Conservation (phyloP, 2,113 vertebrate genomes). For the Vanacampus margaritifer region DNA sequence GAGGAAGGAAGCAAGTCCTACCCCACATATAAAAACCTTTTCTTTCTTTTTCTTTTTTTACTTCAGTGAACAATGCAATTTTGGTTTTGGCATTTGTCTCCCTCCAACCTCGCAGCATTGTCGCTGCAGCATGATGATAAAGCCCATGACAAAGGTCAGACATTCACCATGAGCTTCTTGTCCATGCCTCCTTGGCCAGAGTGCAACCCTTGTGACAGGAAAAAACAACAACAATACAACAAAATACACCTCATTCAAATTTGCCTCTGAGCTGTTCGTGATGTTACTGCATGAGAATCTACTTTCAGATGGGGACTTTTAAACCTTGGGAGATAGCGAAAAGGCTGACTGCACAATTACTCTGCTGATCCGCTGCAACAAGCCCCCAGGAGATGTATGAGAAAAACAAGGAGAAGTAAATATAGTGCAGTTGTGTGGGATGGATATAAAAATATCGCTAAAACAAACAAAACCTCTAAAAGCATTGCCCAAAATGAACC, state of each 20-base stretch:
- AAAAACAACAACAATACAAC: too few relatives aligned
- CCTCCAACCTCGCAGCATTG: constrained; percentile 19
- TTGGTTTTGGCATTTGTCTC: constrained; percentile 46
- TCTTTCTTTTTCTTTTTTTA: constrained; percentile 22
- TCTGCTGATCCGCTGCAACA: not conserved
- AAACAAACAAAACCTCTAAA: constrained; percentile 25
- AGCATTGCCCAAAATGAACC: constrained; percentile 37
- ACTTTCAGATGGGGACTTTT: constrained; percentile 36
- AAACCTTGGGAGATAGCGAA: constrained; percentile 20
- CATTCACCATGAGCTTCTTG: constrained; percentile 50
- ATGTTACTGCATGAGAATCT: constrained; percentile 1
- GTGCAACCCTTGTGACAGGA: constrained; percentile 9
- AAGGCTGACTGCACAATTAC: constrained; percentile 25
- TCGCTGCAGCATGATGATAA: constrained; percentile 49
- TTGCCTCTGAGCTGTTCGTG: constrained; percentile 11
- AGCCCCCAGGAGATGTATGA: constrained; percentile 11
- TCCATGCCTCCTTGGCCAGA: constrained; percentile 32
- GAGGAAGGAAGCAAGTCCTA: constrained; percentile 9
- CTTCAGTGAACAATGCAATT: constrained; percentile 39
- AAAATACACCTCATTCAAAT: constrained; percentile 16
- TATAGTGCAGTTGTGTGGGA: constrained; percentile 17
- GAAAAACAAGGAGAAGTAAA: constrained; percentile 30
- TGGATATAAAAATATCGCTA: not conserved
- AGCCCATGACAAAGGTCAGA: constrained; percentile 50
- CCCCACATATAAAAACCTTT: constrained; percentile 20